Base-by-base conservation (phyloP, 2,797 vertebrate genomes). In the Rhinichthys osculus region DNA sequence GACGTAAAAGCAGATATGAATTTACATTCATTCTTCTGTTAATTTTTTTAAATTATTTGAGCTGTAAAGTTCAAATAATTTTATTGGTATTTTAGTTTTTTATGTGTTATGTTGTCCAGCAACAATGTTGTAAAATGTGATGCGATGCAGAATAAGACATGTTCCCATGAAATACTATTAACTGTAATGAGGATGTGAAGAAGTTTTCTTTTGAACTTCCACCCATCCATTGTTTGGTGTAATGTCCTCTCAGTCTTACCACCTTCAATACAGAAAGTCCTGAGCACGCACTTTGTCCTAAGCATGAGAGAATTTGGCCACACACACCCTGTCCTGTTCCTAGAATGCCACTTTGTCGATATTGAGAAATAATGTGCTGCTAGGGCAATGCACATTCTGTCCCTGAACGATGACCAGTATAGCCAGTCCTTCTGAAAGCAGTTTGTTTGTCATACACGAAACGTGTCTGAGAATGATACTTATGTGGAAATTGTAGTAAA, bases 291-390 rank as follows among this genome's bases (percentile, higher is more conserved):
- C 47, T 38, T 57, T 33, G 7, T 16, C 35, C 1, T 11, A 67
- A 67, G 30, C 30, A n/a, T 54, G 19, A 7, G 1, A n/a, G 16
- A 44, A 47, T 47, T 73, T 47, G 27, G n/a, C 35, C 33, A 23
- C 40, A 59, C 27, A 64, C 16, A 62, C 35, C 33, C 52, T 70
- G 59, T 44, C 74, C 27, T 38, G 64, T 88, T 86, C 85, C 62
- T 80, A 62, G 78, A 86, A 89, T 33, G 47, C 10, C 54, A 69
- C 44, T 42, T 19, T 50, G 57, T 33, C 21, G 44, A 72, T 86
- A 67, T 66, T 52, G 13, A 69, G 86, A 87, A 87, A 52, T 38
- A 73, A 38, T 82, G 54, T 21, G n/a, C n/a, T n/a, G n/a, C n/a
- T n/a, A n/a, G n/a, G n/a, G n/a, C n/a, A n/a, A n/a, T 66, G 79